Percentiles rank a stretch among this genome's conserved stretches.
Conservation (phyloP, 1,140 invertebrate genomes). For the Sipha flava region DNA sequence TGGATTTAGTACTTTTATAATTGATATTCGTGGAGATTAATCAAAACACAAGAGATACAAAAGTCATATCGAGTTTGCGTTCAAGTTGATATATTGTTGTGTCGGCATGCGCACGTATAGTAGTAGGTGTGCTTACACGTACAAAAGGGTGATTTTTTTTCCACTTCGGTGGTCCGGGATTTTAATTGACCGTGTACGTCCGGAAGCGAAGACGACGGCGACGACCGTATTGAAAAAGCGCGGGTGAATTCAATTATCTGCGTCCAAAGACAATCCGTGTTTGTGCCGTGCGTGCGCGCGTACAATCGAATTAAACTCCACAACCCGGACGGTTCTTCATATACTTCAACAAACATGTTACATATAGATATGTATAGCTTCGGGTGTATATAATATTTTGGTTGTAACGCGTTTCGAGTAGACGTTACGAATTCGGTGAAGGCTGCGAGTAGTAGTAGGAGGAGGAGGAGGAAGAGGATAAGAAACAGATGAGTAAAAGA, state of each 20-base stretch:
- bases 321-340: too few species aligned
- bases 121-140: background rate
- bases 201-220: conserved; percentile 4
- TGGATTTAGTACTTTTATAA: background rate
- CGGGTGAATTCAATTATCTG: conserved; percentile 23
- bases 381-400: too few species aligned
- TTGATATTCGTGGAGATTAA: background rate
- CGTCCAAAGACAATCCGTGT: background rate
- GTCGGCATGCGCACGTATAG: background rate
- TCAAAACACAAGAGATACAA: background rate
- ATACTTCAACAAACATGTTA: too few species aligned
- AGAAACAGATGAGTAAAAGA: too few species aligned
- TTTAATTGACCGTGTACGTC: conserved; percentile 28
- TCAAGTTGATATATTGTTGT: background rate
- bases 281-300: background rate
- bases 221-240: background rate
- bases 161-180: conserved; percentile 8
- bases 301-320: conserved; percentile 21
- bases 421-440: too few species aligned
- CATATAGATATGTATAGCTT: too few species aligned
- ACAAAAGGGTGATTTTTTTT: background rate
- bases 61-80: background rate
- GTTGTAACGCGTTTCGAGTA: too few species aligned
- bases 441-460: too few species aligned
- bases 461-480: too few species aligned